Evolutionary conservation across 2,113 vertebrate species (phyloP).

Genomic region (Cariama cristata): DNA sequence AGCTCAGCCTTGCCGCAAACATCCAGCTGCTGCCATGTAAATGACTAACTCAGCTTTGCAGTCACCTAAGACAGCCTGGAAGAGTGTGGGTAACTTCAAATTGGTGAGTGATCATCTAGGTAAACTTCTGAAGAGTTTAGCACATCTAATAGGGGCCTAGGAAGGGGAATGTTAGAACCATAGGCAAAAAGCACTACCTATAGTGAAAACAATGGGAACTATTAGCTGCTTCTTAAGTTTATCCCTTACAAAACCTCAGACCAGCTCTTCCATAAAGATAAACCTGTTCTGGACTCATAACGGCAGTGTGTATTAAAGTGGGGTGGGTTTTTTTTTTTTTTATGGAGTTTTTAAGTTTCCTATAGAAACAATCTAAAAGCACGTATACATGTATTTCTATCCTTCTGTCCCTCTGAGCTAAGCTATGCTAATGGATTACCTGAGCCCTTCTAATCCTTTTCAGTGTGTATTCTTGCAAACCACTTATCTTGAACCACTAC

Average conservation of each 20-base stretch:
- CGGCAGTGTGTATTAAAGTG: neutral
- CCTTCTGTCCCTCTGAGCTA: neutral
- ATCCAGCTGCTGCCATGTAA: neutral
- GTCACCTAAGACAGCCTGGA: neutral
- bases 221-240: neutral
- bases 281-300: neutral
- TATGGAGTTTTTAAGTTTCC: neutral
- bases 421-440: neutral
- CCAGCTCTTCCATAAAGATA: neutral
- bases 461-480: neutral
- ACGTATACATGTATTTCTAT: fast-evolving
- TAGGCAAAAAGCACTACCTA: neutral
- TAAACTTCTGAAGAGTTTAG: neutral
- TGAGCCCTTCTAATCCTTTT: neutral
- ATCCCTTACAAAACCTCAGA: neutral
- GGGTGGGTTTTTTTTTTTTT: neutral
- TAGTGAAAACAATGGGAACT: neutral
- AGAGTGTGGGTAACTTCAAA: neutral
- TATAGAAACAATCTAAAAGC: neutral
- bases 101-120: neutral
- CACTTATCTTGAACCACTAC: neutral
- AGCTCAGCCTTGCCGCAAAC: neutral
- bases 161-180: neutral
- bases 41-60: neutral
- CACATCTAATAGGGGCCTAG: neutral